These are phyloP conservation scores for Gila orcuttii DNA, from an alignment of 2,113 vertebrate species.

Conservation along the genomic window DNA sequence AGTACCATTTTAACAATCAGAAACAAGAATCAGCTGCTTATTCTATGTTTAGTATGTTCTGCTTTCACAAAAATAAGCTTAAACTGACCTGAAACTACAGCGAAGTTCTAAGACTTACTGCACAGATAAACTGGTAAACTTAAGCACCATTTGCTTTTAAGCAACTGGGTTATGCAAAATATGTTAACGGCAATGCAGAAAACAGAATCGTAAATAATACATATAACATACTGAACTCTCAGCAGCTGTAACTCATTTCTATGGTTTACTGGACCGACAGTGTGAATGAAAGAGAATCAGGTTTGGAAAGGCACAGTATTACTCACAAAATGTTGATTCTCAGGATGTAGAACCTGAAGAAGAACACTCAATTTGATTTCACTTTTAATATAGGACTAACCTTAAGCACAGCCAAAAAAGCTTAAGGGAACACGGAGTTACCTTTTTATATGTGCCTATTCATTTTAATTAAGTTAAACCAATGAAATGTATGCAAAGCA, in stretches of 20 bases:
- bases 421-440: too few species aligned
- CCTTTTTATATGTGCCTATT: background rate
- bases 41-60: background rate
- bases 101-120: background rate
- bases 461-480: background rate
- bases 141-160: background rate
- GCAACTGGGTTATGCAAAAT: constrained; percentile 15
- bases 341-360: background rate
- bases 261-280: background rate
- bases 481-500: background rate
- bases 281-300: background rate
- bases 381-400: background rate
- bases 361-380: background rate
- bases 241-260: background rate
- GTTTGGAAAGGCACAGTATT: constrained; percentile 3
- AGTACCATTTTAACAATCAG: background rate
- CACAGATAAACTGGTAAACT: background rate
- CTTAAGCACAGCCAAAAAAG: background rate
- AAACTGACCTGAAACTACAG: background rate
- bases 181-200: background rate
- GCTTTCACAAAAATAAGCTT: background rate
- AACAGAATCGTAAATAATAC: background rate
- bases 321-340: background rate
- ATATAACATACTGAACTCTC: background rate
- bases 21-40: background rate